Evolutionary conservation across 2,113 vertebrate species (phyloP), one percentile per base, ranked within the genome.

Genomic region (Rhinoptilus africanus): DNA sequence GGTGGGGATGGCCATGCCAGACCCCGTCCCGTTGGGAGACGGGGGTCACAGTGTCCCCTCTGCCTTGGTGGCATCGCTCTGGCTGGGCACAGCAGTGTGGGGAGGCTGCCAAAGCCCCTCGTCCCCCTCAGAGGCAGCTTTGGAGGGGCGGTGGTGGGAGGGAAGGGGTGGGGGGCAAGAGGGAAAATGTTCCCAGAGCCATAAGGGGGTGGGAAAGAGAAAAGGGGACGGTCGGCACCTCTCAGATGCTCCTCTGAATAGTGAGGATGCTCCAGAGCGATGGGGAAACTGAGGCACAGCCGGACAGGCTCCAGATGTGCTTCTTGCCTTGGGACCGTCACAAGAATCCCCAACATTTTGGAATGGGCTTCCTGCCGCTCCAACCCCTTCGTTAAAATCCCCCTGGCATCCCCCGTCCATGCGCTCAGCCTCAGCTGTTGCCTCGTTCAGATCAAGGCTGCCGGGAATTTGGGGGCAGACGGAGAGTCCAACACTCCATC

Each of bases 11-110:
- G 50, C 27, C 48, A 43, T 21, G 0, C 22, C 37, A 63, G 75
- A 21, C 14, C 43, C 48, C 2, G 0, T 12, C 53, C n/a, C 9
- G 0, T 3, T 1, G 59, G n/a, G 27, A n/a, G 0, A 5, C 0
- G 12, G 10, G 23, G 32, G 14, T 5, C 22, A 7, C 17, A 0
- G 23, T 16, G 87, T 20, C 62, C 79, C 78, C 64, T 0, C 9
- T 14, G 60, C 60, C 16, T 4, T 6, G 51, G 60, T 56, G 92
- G 17, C 78, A 16, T 4, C 86, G 53, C 48, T 19, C 45, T 24
- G 15, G 2, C 22, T 5, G 41, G 84, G 64, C n/a, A 39, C 2
- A 4, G 57, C 1, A 23, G 20, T 6, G 1, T 3, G 1, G 26
- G 35, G 17, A 32, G 5, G 62, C 28, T 21, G 78, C 78, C 43